Evolutionary conservation across 2,113 vertebrate genomes (phyloP).

Genomic region (Epinephelus cyanopodus): DNA sequence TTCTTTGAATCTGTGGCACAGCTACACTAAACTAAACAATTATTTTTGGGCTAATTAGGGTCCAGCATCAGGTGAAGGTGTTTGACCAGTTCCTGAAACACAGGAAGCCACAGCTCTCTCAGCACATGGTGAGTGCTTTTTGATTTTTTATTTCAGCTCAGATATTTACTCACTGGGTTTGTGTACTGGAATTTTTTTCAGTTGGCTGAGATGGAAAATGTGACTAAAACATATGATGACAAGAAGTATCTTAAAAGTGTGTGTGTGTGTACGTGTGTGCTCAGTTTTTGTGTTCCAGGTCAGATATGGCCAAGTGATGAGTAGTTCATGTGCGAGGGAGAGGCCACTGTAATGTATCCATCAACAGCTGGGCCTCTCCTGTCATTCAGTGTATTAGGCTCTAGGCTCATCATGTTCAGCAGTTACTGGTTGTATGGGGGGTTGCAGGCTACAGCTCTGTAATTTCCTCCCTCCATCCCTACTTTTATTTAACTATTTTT

Average conservation of each 20-base stretch:
- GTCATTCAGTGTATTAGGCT: conserved; percentile 7
- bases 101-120: conserved; percentile 79
- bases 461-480: background rate
- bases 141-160: background rate
- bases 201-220: background rate
- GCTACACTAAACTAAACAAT: background rate
- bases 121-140: conserved; percentile 80
- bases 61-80: conserved; percentile 82
- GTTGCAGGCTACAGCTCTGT: background rate
- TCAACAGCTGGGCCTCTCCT: conserved; percentile 50
- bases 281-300: conserved; percentile 1
- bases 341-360: conserved; percentile 45
- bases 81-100: conserved; percentile 84
- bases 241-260: background rate
- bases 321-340: conserved; percentile 10
- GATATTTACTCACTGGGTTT: background rate
- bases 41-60: conserved; percentile 57
- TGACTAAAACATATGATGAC: background rate
- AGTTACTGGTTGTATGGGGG: background rate
- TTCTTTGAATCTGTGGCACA: background rate
- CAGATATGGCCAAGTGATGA: conserved; percentile 41
- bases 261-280: conserved; percentile 9
- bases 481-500: background rate
- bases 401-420: background rate
- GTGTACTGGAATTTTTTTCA: background rate